phyloP scores from a whole-genome alignment of 2,113 vertebrate genomes.

The Madoqua kirkii region DNA sequence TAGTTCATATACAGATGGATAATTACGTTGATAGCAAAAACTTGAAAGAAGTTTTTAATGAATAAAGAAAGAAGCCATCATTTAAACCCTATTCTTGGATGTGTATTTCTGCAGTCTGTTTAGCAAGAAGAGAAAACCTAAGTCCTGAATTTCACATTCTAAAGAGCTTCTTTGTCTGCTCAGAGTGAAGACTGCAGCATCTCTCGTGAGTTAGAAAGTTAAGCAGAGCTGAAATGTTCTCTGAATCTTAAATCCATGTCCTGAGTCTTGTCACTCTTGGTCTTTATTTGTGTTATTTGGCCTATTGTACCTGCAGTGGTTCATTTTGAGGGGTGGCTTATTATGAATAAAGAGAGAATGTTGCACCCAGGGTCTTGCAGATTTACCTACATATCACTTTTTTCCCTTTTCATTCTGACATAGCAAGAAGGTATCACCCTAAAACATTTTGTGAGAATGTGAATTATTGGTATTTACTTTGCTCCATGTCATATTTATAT shows the following conservation, averaged over 20 bases:
- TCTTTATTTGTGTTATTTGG: neutral
- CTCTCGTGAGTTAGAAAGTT: neutral
- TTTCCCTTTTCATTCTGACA: neutral
- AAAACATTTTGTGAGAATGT: neutral
- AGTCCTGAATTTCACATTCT: neutral
- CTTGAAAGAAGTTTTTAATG: neutral
- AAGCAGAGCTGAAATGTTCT: neutral
- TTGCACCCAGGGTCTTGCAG: neutral
- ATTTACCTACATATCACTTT: neutral
- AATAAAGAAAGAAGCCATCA: neutral
- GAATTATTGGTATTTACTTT: neutral
- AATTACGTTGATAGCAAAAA: neutral
- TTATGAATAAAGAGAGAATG: neutral
- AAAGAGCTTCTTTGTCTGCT: neutral
- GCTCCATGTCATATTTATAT: constrained; percentile 13
- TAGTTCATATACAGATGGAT: neutral
- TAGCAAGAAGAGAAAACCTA: neutral
- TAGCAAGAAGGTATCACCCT: neutral
- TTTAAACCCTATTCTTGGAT: neutral
- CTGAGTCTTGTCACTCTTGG: neutral
- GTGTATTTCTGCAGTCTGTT: neutral
- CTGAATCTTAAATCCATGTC: neutral
- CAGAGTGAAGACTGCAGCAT: neutral
- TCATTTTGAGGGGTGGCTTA: neutral
- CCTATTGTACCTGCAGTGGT: neutral